These are phyloP conservation scores for Microdon myrmicae DNA, from an alignment of 2,888 invertebrate genomes.

Conservation along the genomic window DNA sequence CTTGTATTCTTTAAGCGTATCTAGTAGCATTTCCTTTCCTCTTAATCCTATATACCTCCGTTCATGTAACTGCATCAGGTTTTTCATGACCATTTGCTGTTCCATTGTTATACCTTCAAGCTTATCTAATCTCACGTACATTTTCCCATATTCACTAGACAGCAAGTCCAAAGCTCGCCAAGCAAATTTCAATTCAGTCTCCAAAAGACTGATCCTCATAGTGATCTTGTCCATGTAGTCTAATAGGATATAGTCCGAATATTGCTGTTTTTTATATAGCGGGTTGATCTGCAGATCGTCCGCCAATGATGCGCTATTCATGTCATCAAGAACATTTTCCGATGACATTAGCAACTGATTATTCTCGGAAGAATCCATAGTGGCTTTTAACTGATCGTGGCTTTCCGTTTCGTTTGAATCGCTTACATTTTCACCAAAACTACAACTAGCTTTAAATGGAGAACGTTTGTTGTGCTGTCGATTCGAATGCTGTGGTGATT, in stretches of 20 bases:
- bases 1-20: conserved; percentile 63
- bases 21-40: conserved; percentile 53
- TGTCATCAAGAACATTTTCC: too few relatives aligned
- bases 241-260: conserved; percentile 82
- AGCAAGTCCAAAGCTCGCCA: conserved; percentile 91
- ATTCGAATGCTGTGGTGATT: too few relatives aligned
- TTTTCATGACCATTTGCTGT: conserved; percentile 90
- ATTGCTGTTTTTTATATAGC: conserved; percentile 67
- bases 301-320: conserved; percentile 57
- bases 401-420: too few relatives aligned
- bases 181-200: conserved; percentile 90
- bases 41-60: conserved; percentile 55
- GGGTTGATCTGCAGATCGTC: conserved; percentile 63
- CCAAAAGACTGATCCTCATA: conserved; percentile 85
- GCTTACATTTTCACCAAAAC: too few relatives aligned
- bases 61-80: conserved; percentile 72
- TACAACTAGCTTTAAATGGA: too few relatives aligned
- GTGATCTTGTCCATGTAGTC: conserved; percentile 92
- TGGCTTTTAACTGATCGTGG: too few relatives aligned
- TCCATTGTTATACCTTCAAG: conserved; percentile 86
- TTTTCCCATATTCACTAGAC: conserved; percentile 91
- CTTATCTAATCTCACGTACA: conserved; percentile 92
- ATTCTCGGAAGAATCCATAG: too few relatives aligned
- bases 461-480: too few relatives aligned
- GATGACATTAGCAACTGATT: too few relatives aligned